These are phyloP conservation scores for Pterois miles DNA, from an alignment of 2,797 vertebrate species.

Conservation along the genomic window DNA sequence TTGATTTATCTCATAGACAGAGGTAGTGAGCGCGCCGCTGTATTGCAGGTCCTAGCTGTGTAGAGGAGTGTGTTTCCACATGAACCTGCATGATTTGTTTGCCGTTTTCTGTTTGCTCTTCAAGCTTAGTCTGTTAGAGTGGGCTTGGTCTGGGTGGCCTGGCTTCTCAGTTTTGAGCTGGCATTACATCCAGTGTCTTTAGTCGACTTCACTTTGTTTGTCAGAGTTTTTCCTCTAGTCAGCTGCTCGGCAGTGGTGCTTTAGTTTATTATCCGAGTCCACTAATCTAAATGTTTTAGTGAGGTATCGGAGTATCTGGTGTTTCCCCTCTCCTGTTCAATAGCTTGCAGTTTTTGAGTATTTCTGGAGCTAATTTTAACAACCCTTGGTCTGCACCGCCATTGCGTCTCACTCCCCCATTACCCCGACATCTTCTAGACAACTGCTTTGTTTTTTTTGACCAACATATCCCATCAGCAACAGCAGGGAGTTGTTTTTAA, in stretches of 20 bases:
- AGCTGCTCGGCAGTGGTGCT: too few species aligned
- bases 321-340: too few species aligned
- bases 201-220: background rate
- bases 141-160: too few species aligned
- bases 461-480: background rate
- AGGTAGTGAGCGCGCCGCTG: too few species aligned
- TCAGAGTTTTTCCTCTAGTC: background rate
- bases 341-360: too few species aligned
- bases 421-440: background rate
- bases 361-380: background rate
- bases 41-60: background rate
- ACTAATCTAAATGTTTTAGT: background rate
- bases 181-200: background rate
- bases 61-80: background rate
- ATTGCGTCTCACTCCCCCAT: background rate
- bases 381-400: background rate
- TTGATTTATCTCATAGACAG: too few species aligned
- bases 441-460: background rate
- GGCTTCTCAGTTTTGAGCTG: background rate
- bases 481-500: background rate
- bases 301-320: too few species aligned
- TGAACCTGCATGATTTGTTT: background rate
- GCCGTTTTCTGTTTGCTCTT: too few species aligned
- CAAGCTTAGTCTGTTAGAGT: too few species aligned
- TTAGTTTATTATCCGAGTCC: too few species aligned